Percentiles rank a stretch among this genome's conserved stretches.
Evolutionary conservation across 2,113 vertebrate species (phyloP).

Genomic region (Megaceryle maxima): DNA sequence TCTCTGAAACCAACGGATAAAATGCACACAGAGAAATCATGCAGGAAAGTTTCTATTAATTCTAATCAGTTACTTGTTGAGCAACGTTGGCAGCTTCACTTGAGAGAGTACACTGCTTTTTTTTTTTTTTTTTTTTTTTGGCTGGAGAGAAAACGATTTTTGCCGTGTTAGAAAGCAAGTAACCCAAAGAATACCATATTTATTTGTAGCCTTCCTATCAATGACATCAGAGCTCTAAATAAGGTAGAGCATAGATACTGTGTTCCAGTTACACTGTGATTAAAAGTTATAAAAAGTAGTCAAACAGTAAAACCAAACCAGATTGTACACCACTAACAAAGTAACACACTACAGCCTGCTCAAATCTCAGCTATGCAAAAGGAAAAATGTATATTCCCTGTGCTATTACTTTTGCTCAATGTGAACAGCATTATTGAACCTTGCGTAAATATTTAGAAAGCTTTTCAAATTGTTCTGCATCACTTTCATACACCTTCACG

Average conservation of each 20-base stretch:
- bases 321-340: not conserved
- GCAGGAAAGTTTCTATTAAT: not conserved
- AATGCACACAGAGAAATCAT: accelerated
- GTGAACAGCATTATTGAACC: not conserved
- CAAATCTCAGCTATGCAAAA: not conserved
- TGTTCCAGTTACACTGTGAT: not conserved
- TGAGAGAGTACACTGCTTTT: no score
- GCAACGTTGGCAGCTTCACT: not conserved
- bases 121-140: not conserved
- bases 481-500: not conserved
- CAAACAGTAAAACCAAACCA: not conserved
- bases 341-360: not conserved
- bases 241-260: not conserved
- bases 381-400: not conserved
- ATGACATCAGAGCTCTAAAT: not conserved
- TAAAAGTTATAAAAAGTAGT: not conserved
- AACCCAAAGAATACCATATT: not conserved
- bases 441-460: not conserved
- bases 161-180: not conserved
- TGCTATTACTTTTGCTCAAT: not conserved
- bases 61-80: not conserved
- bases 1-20: not conserved
- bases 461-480: not conserved
- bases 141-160: not conserved
- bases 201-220: not conserved